phyloP scores from a whole-genome alignment of 2,888 invertebrate species.

The Melitaea athalia region DNA sequence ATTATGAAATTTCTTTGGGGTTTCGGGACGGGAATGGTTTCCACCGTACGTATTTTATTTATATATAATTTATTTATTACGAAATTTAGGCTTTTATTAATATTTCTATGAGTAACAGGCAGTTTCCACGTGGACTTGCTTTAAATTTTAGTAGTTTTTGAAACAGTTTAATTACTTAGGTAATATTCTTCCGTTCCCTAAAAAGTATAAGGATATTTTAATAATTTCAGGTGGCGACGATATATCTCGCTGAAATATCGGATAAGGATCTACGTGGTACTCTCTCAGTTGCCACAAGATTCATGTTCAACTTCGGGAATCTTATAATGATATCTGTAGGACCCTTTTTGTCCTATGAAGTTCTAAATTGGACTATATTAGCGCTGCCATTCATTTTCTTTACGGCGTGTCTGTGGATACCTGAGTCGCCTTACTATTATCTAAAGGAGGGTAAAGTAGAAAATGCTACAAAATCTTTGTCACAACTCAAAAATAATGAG shows the following conservation, averaged over 20 bases:
- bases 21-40: slow-evolving; percentile 70
- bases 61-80: background rate
- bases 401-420: slow-evolving; percentile 76
- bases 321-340: slow-evolving; percentile 67
- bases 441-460: slow-evolving; percentile 75
- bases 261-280: slow-evolving; percentile 71
- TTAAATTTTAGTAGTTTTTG: background rate
- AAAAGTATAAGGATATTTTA: background rate
- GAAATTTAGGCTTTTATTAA: too few relatives aligned
- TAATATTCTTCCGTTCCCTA: too few relatives aligned
- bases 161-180: background rate
- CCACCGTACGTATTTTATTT: slow-evolving; percentile 56
- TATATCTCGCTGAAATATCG: slow-evolving; percentile 71
- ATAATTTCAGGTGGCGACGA: slow-evolving; percentile 60
- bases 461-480: slow-evolving; percentile 66
- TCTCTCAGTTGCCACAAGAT: slow-evolving; percentile 55
- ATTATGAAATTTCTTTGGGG: slow-evolving; percentile 75
- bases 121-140: too few relatives aligned
- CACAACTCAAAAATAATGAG: slow-evolving; percentile 58
- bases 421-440: slow-evolving; percentile 83
- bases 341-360: slow-evolving; percentile 60
- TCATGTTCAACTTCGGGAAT: slow-evolving; percentile 65
- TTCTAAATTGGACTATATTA: slow-evolving; percentile 68
- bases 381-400: slow-evolving; percentile 73
- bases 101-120: too few relatives aligned